Evolutionary conservation across 2,888 invertebrate species (phyloP).

Genomic region (Brachycybe producta): DNA sequence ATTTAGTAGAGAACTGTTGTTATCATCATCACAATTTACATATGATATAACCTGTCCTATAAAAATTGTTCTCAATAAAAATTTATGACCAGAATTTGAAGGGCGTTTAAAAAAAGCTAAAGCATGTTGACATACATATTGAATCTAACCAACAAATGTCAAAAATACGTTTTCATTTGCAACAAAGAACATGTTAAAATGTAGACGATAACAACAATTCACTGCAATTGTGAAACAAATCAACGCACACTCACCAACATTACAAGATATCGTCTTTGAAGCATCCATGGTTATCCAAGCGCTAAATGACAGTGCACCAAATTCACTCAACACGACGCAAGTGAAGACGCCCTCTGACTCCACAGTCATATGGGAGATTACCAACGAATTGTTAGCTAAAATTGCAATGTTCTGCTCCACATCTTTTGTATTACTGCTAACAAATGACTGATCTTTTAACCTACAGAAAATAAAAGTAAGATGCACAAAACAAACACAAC

Average conservation of each 20-base stretch:
- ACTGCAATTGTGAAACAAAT: too few relatives aligned
- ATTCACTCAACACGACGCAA: constrained; percentile 20
- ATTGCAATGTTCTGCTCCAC: constrained; percentile 19
- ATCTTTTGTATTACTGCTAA: constrained; percentile 15
- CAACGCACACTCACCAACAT: too few relatives aligned
- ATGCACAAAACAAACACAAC: neutral
- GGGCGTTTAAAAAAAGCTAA: too few relatives aligned
- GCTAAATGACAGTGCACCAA: constrained; percentile 14
- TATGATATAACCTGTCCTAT: neutral
- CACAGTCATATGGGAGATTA: constrained; percentile 21
- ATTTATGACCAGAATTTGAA: too few relatives aligned
- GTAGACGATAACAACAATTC: too few relatives aligned
- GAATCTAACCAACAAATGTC: too few relatives aligned
- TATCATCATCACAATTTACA: neutral
- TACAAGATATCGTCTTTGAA: too few relatives aligned
- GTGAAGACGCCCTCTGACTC: constrained; percentile 22
- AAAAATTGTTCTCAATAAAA: too few relatives aligned
- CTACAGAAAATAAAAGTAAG: constrained; percentile 14
- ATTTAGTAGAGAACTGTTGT: too few relatives aligned
- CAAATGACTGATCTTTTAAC: constrained; percentile 22
- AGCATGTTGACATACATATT: too few relatives aligned
- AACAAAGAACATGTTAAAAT: too few relatives aligned
- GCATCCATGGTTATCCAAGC: constrained; percentile 18
- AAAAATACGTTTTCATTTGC: too few relatives aligned
- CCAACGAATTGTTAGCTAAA: constrained; percentile 20